Percentiles rank a stretch among this genome's conserved stretches.
phyloP scores from a whole-genome alignment of 2,888 invertebrate species.

The Microdon myrmicae region DNA sequence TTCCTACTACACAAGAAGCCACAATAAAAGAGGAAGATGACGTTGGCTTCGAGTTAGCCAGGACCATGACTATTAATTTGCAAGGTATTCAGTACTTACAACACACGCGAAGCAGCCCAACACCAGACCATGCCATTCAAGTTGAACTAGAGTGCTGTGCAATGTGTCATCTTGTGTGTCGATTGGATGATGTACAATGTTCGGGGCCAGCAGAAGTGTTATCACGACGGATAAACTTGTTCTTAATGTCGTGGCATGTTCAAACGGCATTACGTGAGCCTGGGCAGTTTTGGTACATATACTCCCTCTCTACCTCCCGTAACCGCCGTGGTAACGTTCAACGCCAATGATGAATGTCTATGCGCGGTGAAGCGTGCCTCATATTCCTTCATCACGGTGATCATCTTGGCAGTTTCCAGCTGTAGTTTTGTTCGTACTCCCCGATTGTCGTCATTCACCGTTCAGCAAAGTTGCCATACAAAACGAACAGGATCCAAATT shows the following conservation, averaged over 20 bases:
- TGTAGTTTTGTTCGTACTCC: too few species aligned
- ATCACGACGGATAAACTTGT: constrained; percentile 40
- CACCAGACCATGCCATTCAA: background rate
- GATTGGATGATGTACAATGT: constrained; percentile 49
- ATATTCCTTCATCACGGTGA: constrained; percentile 38
- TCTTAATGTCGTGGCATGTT: constrained; percentile 19
- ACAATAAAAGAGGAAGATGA: constrained; percentile 29
- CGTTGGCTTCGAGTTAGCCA: constrained; percentile 17
- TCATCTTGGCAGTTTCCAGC: constrained; percentile 22
- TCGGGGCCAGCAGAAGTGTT: constrained; percentile 47
- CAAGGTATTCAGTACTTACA: constrained; percentile 26
- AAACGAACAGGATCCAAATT: constrained; percentile 37
- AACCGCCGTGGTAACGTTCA: background rate
- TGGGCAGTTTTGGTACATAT: constrained; percentile 41
- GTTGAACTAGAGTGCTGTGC: constrained; percentile 34
- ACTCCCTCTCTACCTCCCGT: constrained; percentile 11
- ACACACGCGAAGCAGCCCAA: constrained; percentile 6
- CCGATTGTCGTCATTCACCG: too few species aligned
- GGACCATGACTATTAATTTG: constrained; percentile 46
- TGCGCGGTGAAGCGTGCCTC: constrained; percentile 43
- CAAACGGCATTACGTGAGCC: constrained; percentile 37
- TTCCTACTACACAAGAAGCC: constrained; percentile 40
- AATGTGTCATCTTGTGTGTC: constrained; percentile 49
- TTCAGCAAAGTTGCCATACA: too few species aligned
- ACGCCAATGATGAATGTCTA: constrained; percentile 38